Evolutionary conservation across 2,113 vertebrate genomes (phyloP), one percentile per base, ranked within the genome.

Genomic region (Acanthochromis polyacanthus): DNA sequence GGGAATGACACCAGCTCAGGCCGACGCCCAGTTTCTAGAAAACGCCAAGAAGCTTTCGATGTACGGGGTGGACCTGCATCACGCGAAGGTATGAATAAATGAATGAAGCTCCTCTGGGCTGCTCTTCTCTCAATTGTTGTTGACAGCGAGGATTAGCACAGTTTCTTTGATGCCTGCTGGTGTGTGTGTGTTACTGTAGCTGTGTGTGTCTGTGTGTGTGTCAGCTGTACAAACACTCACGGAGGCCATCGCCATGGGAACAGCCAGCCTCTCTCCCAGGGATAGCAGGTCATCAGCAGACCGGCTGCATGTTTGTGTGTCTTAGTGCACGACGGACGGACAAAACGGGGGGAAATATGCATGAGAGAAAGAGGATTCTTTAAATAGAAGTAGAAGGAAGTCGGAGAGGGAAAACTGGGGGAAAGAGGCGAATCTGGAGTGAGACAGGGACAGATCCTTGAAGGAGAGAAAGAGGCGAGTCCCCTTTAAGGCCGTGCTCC

Each of bases 41-140:
- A 99, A 97, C 65, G 97, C 97, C 63, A 99, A 99, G 95, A 98
- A 98, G 63, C 95, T 99, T 48, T 99, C 98, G 60, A 99, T 99
- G 98, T 99, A 99, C 0, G 98, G 98, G 0, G 97, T 99, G 77
- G 98, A 99, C 89, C 95, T 99, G 48, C 98, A 99, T 92, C 97
- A 96, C 58, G 98, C 97, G 62, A 99, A 99, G 97, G 98, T 99
- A 96, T 48, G 25, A 78, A 65, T 32, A 19, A 36, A 96, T 65
- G 10, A 76, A 64, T 25, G 23, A 56, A 51, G 52, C 68, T 40
- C 46, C 46, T 46, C 10, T 28, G 5, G 17, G 19, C 22, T 25
- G 11, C 22, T 28, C 20, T 32, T 10, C 17, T 38, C 36, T 68
- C n/a, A 17, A 17, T 61, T 78, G 43, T 58, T 83, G 83, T 66